Evolutionary conservation across 1,140 invertebrate species (phyloP), one percentile per base, ranked within the genome.

Genomic region (Copidosoma floridanum): DNA sequence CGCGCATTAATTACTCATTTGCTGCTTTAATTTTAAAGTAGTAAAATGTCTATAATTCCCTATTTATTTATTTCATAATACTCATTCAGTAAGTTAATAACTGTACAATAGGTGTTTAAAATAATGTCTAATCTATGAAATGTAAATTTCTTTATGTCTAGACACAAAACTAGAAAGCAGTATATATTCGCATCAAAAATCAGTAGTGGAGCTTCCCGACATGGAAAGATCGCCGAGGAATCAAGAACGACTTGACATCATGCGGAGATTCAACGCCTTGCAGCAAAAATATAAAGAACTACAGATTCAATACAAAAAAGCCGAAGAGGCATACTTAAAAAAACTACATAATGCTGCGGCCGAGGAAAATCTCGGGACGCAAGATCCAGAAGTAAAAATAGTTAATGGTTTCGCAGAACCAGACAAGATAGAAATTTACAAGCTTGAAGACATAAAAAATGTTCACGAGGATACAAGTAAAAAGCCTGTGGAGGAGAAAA

Each of bases 331-430:
- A 16, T 51, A 20, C n/a, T 14, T 18, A 7, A 51, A 51, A 7
- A 51, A 51, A 21, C 32, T 51, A 12, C 48, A 37, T 32, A 51
- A 51, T 18, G 48, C 48, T n/a, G n/a, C n/a, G n/a, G n/a, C n/a
- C n/a, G n/a, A n/a, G n/a, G n/a, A n/a, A n/a, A n/a, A n/a, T n/a
- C n/a, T n/a, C n/a, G n/a, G n/a, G n/a, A n/a, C n/a, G n/a, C n/a
- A n/a, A n/a, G n/a, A n/a, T n/a, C n/a, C n/a, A n/a, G n/a, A n/a
- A n/a, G n/a, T n/a, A n/a, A n/a, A n/a, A n/a, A n/a, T n/a, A n/a
- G n/a, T n/a, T n/a, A n/a, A n/a, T n/a, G n/a, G n/a, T n/a, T n/a
- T n/a, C n/a, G n/a, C n/a, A n/a, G n/a, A n/a, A n/a, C n/a, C n/a
- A 14, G 5, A 16, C 26, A 24, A 46, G 26, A 24, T 46, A 21